Conservation (phyloP, 2,888 invertebrate genomes). For the Orthosia gracilis region DNA sequence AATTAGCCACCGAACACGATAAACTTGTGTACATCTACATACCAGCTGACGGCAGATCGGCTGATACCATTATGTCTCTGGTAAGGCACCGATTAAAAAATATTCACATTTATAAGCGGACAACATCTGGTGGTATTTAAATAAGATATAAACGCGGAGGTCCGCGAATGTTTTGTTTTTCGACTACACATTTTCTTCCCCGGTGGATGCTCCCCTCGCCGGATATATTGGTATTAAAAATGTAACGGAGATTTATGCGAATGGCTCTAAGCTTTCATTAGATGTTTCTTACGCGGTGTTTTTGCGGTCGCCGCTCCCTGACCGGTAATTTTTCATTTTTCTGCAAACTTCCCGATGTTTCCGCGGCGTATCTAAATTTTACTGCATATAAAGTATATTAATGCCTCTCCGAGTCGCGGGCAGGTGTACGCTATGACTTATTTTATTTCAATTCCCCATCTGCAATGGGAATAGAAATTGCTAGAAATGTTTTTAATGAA, state of each 20-base stretch:
- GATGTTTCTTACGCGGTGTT: conserved; percentile 90
- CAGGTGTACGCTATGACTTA: conserved; percentile 90
- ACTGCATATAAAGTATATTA: conserved; percentile 91
- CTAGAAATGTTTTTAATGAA: conserved; percentile 80
- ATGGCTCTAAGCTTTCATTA: conserved; percentile 91
- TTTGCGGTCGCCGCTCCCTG: conserved; percentile 90
- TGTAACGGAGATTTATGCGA: conserved; percentile 91
- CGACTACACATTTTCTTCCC: conserved; percentile 82
- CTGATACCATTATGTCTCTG: conserved; percentile 90
- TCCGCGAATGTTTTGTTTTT: conserved; percentile 87
- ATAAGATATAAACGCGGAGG: conserved; percentile 90
- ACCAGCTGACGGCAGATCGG: conserved; percentile 90
- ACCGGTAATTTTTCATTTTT: conserved; percentile 91
- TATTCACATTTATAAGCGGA: conserved; percentile 89
- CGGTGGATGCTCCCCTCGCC: conserved; percentile 85
- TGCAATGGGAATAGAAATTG: conserved; percentile 82
- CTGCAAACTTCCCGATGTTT: conserved; percentile 88
- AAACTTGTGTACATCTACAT: conserved; percentile 87
- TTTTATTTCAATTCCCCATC: conserved; percentile 85
- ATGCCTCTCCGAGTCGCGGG: conserved; percentile 80
- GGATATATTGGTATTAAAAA: conserved; percentile 91
- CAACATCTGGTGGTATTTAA: conserved; percentile 90
- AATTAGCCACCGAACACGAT: conserved; percentile 88
- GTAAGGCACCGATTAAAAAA: conserved; percentile 90
- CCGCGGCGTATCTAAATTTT: conserved; percentile 85